phyloP scores from a whole-genome alignment of 2,797 vertebrate genomes.

The Crocidura indochinensis region DNA sequence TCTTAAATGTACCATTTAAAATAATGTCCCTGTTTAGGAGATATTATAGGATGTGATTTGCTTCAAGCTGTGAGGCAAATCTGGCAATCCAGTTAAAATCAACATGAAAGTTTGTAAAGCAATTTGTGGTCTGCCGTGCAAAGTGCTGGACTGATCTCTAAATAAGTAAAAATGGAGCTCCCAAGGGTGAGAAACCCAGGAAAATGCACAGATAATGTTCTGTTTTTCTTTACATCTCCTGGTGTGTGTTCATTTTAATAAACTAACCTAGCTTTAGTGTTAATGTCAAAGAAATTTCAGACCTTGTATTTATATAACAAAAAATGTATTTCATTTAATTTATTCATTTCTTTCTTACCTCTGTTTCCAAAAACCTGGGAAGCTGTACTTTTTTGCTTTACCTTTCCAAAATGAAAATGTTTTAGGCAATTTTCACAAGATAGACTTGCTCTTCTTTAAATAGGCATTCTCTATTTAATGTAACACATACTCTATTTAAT shows the following conservation, averaged over 20 bases:
- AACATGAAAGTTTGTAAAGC: constrained; percentile 65
- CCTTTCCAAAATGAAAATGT: neutral
- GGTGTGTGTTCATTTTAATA: neutral
- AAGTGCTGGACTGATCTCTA: constrained; percentile 38
- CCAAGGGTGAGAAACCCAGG: neutral
- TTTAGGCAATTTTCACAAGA: neutral
- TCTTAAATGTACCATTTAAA: neutral
- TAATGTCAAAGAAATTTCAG: neutral
- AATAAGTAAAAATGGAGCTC: constrained; percentile 40
- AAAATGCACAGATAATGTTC: neutral
- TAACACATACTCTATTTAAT: accelerated
- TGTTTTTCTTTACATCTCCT: neutral
- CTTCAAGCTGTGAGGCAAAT: constrained; percentile 71
- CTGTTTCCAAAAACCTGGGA: neutral
- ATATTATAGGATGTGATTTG: constrained; percentile 64
- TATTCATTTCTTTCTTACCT: neutral
- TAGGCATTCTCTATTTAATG: accelerated
- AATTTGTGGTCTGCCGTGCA: constrained; percentile 60
- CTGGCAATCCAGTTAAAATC: constrained; percentile 67
- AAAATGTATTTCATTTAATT: neutral
- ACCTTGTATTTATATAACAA: neutral
- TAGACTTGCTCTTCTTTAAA: neutral
- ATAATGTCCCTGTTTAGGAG: constrained; percentile 10
- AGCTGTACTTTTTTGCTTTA: neutral
- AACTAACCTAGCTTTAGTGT: neutral